Conservation (phyloP, 2,888 invertebrate genomes). For the Blastobasis adustella region DNA sequence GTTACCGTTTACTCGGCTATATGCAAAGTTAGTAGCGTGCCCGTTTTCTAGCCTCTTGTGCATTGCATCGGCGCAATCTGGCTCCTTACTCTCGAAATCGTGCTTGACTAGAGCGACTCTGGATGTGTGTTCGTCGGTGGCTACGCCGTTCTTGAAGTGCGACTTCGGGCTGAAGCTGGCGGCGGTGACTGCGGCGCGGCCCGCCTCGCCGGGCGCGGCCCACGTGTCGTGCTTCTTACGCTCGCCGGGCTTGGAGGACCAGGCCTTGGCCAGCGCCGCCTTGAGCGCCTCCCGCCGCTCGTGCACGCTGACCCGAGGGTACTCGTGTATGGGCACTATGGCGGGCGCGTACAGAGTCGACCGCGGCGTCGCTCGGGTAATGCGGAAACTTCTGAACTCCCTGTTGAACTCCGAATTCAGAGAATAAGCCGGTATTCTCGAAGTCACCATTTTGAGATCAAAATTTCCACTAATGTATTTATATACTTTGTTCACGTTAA, state of each 20-base stretch:
- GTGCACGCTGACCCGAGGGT: conserved; percentile 74
- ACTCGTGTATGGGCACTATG: conserved; percentile 76
- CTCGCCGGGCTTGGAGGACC: conserved; percentile 63
- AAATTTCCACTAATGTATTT: conserved; percentile 53
- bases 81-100: conserved; percentile 63
- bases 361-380: conserved; percentile 67
- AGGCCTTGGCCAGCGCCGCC: conserved; percentile 68
- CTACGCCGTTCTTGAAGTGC: conserved; percentile 33
- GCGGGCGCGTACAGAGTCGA: conserved; percentile 68
- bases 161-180: conserved; percentile 52
- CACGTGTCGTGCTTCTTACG: conserved; percentile 66
- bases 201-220: conserved; percentile 56
- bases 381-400: conserved; percentile 75
- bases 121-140: conserved; percentile 48
- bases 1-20: conserved; percentile 51
- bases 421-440: conserved; percentile 77
- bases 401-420: conserved; percentile 77
- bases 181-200: conserved; percentile 46
- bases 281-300: conserved; percentile 69
- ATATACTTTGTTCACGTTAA: conserved; percentile 49
- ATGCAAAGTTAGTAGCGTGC: conserved; percentile 55
- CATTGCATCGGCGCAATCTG: conserved; percentile 43
- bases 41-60: conserved; percentile 46
- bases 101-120: conserved; percentile 61
- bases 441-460: conserved; percentile 77